phyloP scores from a whole-genome alignment of 2,888 invertebrate genomes.

The Campoplex nolae region DNA sequence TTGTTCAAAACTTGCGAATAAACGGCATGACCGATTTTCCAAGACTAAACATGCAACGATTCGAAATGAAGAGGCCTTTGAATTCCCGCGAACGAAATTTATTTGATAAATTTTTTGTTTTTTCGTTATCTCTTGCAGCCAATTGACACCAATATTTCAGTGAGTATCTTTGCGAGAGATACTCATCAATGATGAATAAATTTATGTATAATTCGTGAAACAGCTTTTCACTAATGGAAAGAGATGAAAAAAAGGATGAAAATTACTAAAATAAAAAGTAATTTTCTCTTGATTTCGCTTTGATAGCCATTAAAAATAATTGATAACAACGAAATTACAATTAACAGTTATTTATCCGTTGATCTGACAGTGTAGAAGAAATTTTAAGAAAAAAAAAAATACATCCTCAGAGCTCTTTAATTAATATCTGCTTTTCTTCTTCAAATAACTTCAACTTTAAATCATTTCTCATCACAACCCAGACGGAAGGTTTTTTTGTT shows the following conservation, averaged over 20 bases:
- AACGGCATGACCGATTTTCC: not conserved
- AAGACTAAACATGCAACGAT: not conserved
- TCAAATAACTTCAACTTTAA: not conserved
- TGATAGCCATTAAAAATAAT: not conserved
- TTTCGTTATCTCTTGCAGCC: not conserved
- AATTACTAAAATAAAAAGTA: not conserved
- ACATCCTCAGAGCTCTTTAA: not conserved
- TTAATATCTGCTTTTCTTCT: not conserved
- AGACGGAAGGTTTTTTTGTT: not conserved
- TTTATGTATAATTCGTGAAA: not conserved
- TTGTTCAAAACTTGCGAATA: not conserved
- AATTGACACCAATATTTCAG: not conserved
- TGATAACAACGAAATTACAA: not conserved
- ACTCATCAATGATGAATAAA: not conserved
- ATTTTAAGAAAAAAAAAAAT: not conserved
- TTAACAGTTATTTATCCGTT: not conserved
- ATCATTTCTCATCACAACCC: slow-evolving; percentile 28
- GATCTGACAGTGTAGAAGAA: not conserved
- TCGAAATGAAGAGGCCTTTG: not conserved
- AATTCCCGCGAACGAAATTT: no score
- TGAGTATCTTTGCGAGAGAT: not conserved
- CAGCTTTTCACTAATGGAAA: not conserved
- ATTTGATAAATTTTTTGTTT: no score
- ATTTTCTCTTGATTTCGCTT: not conserved
- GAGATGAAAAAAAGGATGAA: not conserved